A percentile compares a stretch with the other conserved stretches of the same genome.
phyloP scores from a whole-genome alignment of 2,888 invertebrate species.

The Elmis aenea region DNA sequence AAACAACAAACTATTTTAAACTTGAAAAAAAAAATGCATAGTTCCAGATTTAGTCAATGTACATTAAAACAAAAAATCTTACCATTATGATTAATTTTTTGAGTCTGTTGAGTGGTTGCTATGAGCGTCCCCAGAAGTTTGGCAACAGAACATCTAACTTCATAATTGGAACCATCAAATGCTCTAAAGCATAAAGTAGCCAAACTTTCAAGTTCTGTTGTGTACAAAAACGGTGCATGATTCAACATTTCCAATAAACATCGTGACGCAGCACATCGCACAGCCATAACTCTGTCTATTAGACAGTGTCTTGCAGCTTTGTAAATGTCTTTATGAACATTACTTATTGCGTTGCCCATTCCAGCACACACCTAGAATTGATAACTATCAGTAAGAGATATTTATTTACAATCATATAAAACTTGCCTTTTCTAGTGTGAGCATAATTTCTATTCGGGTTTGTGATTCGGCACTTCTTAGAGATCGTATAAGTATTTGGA shows the following conservation, averaged over 20 bases:
- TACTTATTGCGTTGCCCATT: slow-evolving; percentile 88
- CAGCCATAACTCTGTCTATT: slow-evolving; percentile 88
- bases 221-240: slow-evolving; percentile 78
- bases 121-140: slow-evolving; percentile 84
- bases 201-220: slow-evolving; percentile 86
- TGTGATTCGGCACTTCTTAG: slow-evolving; percentile 94
- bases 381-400: slow-evolving; percentile 1
- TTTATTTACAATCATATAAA: slow-evolving; percentile 1
- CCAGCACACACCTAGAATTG: slow-evolving; percentile 71
- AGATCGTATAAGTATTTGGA: slow-evolving; percentile 84
- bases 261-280: slow-evolving; percentile 89
- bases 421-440: slow-evolving; percentile 86
- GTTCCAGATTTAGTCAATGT: too few species aligned
- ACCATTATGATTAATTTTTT: slow-evolving; percentile 50
- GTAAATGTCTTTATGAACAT: slow-evolving; percentile 83
- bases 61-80: too few species aligned
- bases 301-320: slow-evolving; percentile 84
- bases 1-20: neutral
- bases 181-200: slow-evolving; percentile 89
- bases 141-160: slow-evolving; percentile 87
- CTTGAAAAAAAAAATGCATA: too few species aligned
- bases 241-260: slow-evolving; percentile 86
- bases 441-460: slow-evolving; percentile 94
- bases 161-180: slow-evolving; percentile 88
- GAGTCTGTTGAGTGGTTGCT: slow-evolving; percentile 77